Conservation (phyloP, 2,797 vertebrate species). For the Heteromormyrus szaboi region DNA sequence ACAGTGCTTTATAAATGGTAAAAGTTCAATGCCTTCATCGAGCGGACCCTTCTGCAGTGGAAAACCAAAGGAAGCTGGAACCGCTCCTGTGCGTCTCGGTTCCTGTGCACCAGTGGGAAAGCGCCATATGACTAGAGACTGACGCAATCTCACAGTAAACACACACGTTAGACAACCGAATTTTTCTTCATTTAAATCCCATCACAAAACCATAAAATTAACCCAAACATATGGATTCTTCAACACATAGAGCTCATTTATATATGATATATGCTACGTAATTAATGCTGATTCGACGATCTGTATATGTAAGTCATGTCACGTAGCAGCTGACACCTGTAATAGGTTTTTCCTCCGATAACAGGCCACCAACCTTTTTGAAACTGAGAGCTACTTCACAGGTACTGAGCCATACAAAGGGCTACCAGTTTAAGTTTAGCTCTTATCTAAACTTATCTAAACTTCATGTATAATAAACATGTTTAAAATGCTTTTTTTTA, state of each 20-base stretch:
- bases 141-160: not conserved
- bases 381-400: too few relatives aligned
- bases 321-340: not conserved
- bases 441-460: too few relatives aligned
- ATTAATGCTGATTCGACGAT: not conserved
- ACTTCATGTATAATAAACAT: too few relatives aligned
- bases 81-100: not conserved
- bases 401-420: too few relatives aligned
- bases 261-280: not conserved
- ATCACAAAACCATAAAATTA: not conserved
- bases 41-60: not conserved
- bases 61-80: not conserved
- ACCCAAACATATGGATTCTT: not conserved
- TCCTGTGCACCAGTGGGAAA: not conserved
- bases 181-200: not conserved
- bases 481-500: too few relatives aligned
- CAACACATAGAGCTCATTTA: not conserved
- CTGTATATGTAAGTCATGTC: not conserved
- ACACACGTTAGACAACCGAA: not conserved
- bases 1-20: not conserved
- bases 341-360: not conserved
- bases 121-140: not conserved
- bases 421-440: too few relatives aligned
- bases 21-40: not conserved
- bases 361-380: not conserved